Base-by-base conservation (phyloP, 2,888 invertebrate species). In the Scotopteryx bipunctaria region DNA sequence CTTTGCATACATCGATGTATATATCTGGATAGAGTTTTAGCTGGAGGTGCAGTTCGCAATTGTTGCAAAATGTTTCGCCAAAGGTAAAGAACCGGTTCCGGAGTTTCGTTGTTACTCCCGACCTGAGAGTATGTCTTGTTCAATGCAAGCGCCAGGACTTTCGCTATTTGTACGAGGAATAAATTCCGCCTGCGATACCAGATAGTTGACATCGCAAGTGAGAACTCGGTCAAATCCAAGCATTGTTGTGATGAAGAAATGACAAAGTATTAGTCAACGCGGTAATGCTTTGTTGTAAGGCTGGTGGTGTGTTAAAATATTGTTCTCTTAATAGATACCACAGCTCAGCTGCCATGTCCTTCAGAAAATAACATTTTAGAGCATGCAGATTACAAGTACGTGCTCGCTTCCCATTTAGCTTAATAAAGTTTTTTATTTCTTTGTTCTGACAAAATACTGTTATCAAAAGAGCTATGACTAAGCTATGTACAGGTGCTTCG, bases 51-150 rank as follows among this genome's bases (percentile, higher is more conserved):
- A 54, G 57, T 56, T 47, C 37, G 54, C 53, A 48, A 59, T 51
- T 62, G 71, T 88, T 86, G 84, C 86, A 83, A 86, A 83, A 83
- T 76, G 67, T 78, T 81, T 80, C 64, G 76, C 76, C 70, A 74
- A 81, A 74, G 73, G 70, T 69, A 69, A 65, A 71, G 64, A 83
- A 85, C 86, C 83, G 86, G 84, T 85, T 79, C 68, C 64, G 60
- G 68, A 57, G 64, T 64, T 65, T 61, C 57, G 40, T 66, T 62
- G 64, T 66, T 62, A 59, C 61, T 60, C 44, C 42, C 32, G 9
- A 32, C 9, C 58, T 46, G 53, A 63, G 60, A 64, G 59, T 62
- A 69, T 69, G 59, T 60, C 62, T 69, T 64, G 62, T 66, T 55
- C 58, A 61, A 57, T 64, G 56, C 62, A 67, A 62, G 62, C 64